Evolutionary conservation across 2,888 invertebrate genomes (phyloP).

Genomic region (Helobdella robusta): DNA sequence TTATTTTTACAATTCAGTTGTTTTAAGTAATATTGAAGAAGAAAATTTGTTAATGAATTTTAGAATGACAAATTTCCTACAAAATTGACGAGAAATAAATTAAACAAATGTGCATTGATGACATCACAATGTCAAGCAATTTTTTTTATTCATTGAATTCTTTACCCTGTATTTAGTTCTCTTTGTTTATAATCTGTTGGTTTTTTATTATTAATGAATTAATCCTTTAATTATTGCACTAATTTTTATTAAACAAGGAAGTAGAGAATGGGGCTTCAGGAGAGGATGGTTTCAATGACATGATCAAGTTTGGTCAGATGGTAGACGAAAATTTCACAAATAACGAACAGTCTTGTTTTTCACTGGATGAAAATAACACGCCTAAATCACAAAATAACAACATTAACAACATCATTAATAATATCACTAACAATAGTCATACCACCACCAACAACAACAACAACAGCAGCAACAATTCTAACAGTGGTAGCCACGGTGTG

Average conservation of each 20-base stretch:
- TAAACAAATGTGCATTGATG: too few relatives aligned
- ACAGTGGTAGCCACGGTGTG: background rate
- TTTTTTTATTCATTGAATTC: background rate
- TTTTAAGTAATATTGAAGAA: background rate
- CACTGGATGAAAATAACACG: constrained; percentile 7
- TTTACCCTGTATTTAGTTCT: background rate
- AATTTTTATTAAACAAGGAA: constrained; percentile 1
- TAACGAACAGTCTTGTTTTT: background rate
- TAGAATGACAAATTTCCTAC: background rate
- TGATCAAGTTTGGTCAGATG: constrained; percentile 17
- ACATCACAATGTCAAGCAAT: too few relatives aligned
- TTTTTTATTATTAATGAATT: too few relatives aligned
- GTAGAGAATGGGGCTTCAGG: constrained; percentile 16
- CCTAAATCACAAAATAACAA: too few relatives aligned
- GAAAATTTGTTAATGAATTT: background rate
- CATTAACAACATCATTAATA: too few relatives aligned
- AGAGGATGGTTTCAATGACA: constrained; percentile 13
- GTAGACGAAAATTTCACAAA: background rate
- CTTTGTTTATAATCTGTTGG: too few relatives aligned
- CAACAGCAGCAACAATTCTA: background rate
- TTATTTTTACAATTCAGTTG: background rate
- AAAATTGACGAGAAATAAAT: too few relatives aligned
- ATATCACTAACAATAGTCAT: too few relatives aligned
- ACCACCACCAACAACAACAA: too few relatives aligned
- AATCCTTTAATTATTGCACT: background rate